Percentiles rank a stretch among this genome's conserved stretches.
phyloP scores from a whole-genome alignment of 2,888 invertebrate species.

The Polyommatus iphigenia region DNA sequence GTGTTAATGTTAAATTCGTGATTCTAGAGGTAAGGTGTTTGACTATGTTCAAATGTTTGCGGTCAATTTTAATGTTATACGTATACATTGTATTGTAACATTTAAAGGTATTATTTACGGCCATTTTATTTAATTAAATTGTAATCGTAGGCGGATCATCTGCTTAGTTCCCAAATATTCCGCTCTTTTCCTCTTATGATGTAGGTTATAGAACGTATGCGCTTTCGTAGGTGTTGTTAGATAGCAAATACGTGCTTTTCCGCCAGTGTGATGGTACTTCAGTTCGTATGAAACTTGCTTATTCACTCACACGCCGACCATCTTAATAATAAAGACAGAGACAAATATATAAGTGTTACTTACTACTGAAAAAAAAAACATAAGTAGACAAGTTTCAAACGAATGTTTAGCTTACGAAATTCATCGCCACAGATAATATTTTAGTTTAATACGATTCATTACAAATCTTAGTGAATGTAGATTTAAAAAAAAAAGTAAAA shows the following conservation, averaged over 20 bases:
- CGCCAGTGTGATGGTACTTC: not conserved
- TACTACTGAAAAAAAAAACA: not conserved
- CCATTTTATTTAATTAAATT: conserved; percentile 29
- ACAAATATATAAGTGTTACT: not conserved
- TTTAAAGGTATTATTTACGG: conserved; percentile 27
- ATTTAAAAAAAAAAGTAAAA: not conserved
- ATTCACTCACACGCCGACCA: not conserved
- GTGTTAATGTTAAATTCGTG: conserved; percentile 33
- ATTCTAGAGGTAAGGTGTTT: conserved; percentile 31
- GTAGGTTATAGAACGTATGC: not conserved
- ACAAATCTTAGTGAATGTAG: conserved; percentile 14
- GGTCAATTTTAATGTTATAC: conserved; percentile 30
- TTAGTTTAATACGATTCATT: not conserved
- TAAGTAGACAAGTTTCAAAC: not conserved
- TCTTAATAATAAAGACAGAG: not conserved
- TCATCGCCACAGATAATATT: not conserved
- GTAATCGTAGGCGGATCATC: not conserved
- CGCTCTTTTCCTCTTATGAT: not conserved
- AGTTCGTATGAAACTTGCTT: not conserved
- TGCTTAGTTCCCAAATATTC: not conserved
- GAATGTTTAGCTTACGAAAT: not conserved
- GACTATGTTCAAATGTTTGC: conserved; percentile 6
- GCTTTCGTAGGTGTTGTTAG: not conserved
- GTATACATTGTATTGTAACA: conserved; percentile 21
- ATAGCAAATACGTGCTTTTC: not conserved